Evolutionary conservation across 2,113 vertebrate genomes (phyloP), one percentile per base, ranked within the genome.

Genomic region (Ariopsis seemanni): DNA sequence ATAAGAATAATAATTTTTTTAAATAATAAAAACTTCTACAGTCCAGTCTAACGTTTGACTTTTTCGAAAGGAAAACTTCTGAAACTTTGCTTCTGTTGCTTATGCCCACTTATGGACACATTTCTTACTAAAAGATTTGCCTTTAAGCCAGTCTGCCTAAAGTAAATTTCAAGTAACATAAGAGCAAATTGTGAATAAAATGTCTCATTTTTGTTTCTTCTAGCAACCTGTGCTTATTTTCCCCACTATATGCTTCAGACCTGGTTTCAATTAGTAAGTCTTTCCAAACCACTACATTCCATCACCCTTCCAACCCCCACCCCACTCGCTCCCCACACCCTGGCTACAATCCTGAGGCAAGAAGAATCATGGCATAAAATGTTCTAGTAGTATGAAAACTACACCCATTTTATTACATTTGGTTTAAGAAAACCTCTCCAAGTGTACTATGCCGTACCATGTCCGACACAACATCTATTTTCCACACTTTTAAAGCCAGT

Each of bases 231-330:
- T 84, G 75, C 78, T 91, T 92, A 88, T 90, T 50, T 69, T 25
- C 62, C 90, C 86, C 86, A 89, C 92, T 89, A 57, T 92, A 88
- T 82, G 90, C 93, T 92, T 93, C 90, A 93, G 94, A 95, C 93
- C 95, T 96, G 95, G 93, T 95, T 95, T 95, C 94, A 96, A 96
- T 96, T 96, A 96, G 94, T 90, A 94, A 94, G 94, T 95, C 93
- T 95, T 96, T 95, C 95, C 95, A 95, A 96, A 95, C 95, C 95
- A 93, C 95, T 93, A 93, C 95, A 96, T 96, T 96, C 95, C 95
- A 95, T 94, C 93, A 95, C 94, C 92, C 89, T 84, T 65, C 88
- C 82, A 84, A 90, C 55, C 88, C 60, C 87, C 90, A 89, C 91
- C 84, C 82, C 89, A 78, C 88, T 86, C 85, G 86, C 93, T 92